Evolutionary conservation across 2,797 vertebrate species (phyloP), one percentile per base, ranked within the genome.

Genomic region (Dendrocincla tyrannina): DNA sequence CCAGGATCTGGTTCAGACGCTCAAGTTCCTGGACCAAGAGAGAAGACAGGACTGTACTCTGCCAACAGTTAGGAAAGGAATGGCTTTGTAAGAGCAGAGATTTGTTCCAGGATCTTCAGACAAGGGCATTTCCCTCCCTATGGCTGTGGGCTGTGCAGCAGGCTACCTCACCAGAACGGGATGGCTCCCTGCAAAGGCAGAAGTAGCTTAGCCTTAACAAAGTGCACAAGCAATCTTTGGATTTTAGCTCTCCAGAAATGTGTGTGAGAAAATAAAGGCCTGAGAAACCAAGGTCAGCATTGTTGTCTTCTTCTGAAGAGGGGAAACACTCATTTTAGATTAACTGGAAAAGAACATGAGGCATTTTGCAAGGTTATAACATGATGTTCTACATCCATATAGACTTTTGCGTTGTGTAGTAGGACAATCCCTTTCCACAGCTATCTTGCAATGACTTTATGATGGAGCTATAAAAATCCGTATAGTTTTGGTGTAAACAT

Each of bases 1-100:
- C 99, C 95, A 99, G 97, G 11, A 99, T 95, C 96, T 99, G 99
- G 96, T 99, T 99, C 75, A 99, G 97, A 47, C 98, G 98, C 93
- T 99, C 99, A 1, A 99, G 98, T 85, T 99, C 99, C 99, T 99
- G 93, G 44, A 82, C 74, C 55, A 19, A 66, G 95, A 59, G 52
- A 84, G 52, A 82, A 52, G n/a, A 53, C 10, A 72, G 42, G n/a
- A 66, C 52, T 73, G 16, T 19, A 17, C 30, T 67, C 58, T 19
- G 55, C 32, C 39, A 22, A 7, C 33, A 1, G 13, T 13, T 32
- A 27, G 28, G 52, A 53, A 56, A 66, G 33, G 49, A 19, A 16
- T 3, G 9, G 32, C 37, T 82, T 75, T 89, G 33, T 37, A 67
- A 75, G 46, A 56, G 23, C 50, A 82, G 32, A 75, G 19, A 13